Conservation (phyloP, 2,113 vertebrate genomes). For the Origma solitaria region DNA sequence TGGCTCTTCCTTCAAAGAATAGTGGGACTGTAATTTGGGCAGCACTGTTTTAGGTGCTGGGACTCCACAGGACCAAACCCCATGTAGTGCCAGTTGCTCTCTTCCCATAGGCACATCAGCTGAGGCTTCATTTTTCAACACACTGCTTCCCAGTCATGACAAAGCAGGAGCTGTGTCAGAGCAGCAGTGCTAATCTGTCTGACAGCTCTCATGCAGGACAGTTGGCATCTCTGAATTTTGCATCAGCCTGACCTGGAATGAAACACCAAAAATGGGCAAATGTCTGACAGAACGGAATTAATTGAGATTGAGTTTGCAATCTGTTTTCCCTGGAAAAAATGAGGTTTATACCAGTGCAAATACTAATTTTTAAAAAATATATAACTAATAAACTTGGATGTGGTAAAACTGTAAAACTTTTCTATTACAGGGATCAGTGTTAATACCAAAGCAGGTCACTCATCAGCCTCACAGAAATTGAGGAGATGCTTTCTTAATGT, state of each 20-base stretch:
- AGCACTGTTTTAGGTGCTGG: not conserved
- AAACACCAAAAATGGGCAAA: slow-evolving; percentile 53
- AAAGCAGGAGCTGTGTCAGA: slow-evolving; percentile 18
- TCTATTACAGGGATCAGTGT: not conserved
- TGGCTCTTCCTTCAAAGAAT: not conserved
- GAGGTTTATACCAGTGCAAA: not conserved
- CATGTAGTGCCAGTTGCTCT: not conserved
- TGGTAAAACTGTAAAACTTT: not conserved
- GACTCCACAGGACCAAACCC: not conserved
- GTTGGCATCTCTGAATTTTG: slow-evolving; percentile 67
- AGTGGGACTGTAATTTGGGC: not conserved
- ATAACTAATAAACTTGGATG: not conserved
- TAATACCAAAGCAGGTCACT: not conserved
- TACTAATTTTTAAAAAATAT: not conserved
- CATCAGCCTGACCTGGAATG: slow-evolving; percentile 57
- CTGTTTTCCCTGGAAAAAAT: slow-evolving; percentile 18
- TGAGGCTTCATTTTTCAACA: not conserved
- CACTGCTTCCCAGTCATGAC: slow-evolving; percentile 12
- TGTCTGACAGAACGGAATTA: slow-evolving; percentile 53
- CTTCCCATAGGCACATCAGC: not conserved
- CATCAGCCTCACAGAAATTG: not conserved
- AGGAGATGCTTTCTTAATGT: not conserved
- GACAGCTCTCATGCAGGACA: slow-evolving; percentile 63
- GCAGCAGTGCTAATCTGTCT: slow-evolving; percentile 43
- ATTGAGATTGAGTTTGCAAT: slow-evolving; percentile 61